Conservation (phyloP, 2,113 vertebrate species). For the Ellobius talpinus region DNA sequence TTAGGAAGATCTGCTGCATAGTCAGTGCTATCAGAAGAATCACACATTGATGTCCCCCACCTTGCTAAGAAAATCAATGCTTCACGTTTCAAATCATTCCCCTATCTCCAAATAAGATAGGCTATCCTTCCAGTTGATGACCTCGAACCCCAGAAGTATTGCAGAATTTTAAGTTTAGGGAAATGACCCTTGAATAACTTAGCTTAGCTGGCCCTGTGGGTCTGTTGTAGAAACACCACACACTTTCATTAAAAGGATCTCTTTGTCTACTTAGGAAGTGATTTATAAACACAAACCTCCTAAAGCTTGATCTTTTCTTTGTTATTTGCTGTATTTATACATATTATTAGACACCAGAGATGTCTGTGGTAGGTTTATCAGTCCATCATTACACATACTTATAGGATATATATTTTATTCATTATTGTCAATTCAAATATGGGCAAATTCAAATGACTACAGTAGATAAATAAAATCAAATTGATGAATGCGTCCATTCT, state of each 20-base stretch:
- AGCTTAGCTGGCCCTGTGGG: background rate
- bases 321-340: background rate
- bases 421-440: background rate
- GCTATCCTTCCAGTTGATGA: background rate
- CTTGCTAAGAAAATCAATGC: background rate
- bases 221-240: background rate
- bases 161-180: background rate
- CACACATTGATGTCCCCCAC: background rate
- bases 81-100: background rate
- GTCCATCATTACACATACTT: constrained; percentile 30
- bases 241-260: background rate
- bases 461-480: constrained; percentile 61
- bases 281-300: background rate
- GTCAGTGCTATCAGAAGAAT: background rate
- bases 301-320: constrained; percentile 20
- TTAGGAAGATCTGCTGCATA: background rate
- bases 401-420: constrained; percentile 36
- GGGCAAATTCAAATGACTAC: constrained; percentile 8
- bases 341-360: background rate
- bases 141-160: background rate
- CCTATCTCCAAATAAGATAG: background rate
- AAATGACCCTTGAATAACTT: background rate
- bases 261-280: constrained; percentile 14
- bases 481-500: background rate
- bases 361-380: background rate